Percentiles rank a stretch among this genome's conserved stretches.
Evolutionary conservation across 2,888 invertebrate species (phyloP).

Genomic region (Agrotis exclamationis): DNA sequence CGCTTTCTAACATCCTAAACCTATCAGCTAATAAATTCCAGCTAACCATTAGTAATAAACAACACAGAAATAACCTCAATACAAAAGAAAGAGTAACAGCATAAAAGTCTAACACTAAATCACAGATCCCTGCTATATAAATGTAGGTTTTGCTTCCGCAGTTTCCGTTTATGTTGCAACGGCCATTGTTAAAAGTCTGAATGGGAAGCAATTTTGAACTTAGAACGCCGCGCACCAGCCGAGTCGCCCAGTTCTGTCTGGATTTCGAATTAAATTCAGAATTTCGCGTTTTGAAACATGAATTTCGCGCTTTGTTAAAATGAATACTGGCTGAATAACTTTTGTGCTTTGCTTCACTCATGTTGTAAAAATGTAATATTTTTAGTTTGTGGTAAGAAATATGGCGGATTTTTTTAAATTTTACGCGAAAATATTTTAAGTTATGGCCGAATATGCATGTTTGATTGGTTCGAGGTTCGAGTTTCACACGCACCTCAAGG

Average conservation of each 20-base stretch:
- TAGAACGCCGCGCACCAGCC: slow-evolving; percentile 57
- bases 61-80: slow-evolving; percentile 18
- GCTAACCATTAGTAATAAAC: not conserved
- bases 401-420: not conserved
- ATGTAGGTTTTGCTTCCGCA: slow-evolving; percentile 59
- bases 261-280: slow-evolving; percentile 63
- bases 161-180: slow-evolving; percentile 52
- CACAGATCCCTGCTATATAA: slow-evolving; percentile 37
- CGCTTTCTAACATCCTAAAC: no score
- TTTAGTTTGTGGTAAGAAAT: slow-evolving; percentile 24
- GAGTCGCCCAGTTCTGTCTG: slow-evolving; percentile 52
- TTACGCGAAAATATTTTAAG: not conserved
- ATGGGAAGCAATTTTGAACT: slow-evolving; percentile 81
- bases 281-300: slow-evolving; percentile 58
- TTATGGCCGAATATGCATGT: not conserved
- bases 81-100: slow-evolving; percentile 13
- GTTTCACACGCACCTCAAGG: no score
- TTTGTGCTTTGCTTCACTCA: slow-evolving; percentile 25
- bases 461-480: no score
- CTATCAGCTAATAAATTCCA: not conserved
- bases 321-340: slow-evolving; percentile 38
- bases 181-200: slow-evolving; percentile 71
- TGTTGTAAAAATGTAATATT: slow-evolving; percentile 24
- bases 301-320: slow-evolving; percentile 43
- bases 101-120: slow-evolving; percentile 40